Evolutionary conservation across 2,797 vertebrate genomes (phyloP).

Genomic region (Tachyglossus aculeatus): DNA sequence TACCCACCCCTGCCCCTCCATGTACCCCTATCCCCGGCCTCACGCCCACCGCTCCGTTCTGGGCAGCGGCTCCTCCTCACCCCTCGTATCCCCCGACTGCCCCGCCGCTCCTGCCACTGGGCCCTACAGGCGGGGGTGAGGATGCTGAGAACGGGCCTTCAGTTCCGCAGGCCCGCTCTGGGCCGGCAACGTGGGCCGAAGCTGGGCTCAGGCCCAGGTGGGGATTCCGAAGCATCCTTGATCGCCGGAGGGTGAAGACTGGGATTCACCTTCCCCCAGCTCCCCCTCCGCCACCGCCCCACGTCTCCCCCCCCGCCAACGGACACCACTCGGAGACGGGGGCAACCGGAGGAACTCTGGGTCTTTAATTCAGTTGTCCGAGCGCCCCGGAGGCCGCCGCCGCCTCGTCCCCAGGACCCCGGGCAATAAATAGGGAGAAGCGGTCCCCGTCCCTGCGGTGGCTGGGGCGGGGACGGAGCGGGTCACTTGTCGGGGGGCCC

Average conservation of each 20-base stretch:
- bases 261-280: background rate
- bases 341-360: no score
- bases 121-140: background rate
- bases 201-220: background rate
- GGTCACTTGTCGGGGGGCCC: conserved; percentile 56
- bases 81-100: background rate
- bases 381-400: no score
- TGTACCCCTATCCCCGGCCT: background rate
- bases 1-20: background rate
- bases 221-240: accelerated
- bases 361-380: no score
- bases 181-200: background rate
- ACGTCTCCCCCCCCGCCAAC: background rate
- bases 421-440: no score
- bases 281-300: background rate
- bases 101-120: background rate
- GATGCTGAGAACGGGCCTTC: background rate
- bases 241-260: conserved; percentile 29
- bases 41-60: background rate
- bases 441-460: background rate
- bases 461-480: background rate
- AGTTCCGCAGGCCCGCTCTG: no score
- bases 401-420: background rate
- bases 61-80: background rate
- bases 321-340: no score